Conservation (phyloP, 2,113 vertebrate species). For the Lamprotornis superbus region DNA sequence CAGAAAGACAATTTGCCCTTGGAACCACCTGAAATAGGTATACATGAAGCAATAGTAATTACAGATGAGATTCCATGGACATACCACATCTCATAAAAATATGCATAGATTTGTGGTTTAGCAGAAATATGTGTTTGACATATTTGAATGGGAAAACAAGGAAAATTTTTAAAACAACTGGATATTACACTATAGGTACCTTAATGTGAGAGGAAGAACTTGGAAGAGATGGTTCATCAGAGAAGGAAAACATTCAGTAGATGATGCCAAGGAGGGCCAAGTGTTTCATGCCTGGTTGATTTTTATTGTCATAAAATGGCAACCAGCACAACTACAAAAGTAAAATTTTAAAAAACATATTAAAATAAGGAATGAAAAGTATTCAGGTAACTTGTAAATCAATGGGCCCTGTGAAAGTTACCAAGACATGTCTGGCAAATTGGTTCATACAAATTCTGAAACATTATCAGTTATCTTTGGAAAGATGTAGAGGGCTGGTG, state of each 20-base stretch:
- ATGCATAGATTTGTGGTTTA: neutral
- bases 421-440: neutral
- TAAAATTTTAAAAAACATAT: neutral
- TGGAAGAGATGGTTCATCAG: neutral
- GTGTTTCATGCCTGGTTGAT: neutral
- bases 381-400: neutral
- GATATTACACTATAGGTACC: neutral
- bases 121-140: neutral
- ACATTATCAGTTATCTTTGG: neutral
- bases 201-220: neutral
- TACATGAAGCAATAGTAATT: neutral
- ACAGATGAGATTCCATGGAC: neutral
- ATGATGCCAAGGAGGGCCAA: neutral
- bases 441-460: neutral
- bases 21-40: neutral
- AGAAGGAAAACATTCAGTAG: neutral
- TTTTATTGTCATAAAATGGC: neutral
- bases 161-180: neutral
- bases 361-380: neutral
- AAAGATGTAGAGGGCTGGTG: neutral
- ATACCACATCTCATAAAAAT: neutral
- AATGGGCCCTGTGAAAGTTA: neutral
- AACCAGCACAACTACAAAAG: neutral
- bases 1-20: neutral
- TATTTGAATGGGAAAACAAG: neutral